Evolutionary conservation across 2,797 vertebrate species (phyloP), one percentile per base, ranked within the genome.

Genomic region (Columba guinea): DNA sequence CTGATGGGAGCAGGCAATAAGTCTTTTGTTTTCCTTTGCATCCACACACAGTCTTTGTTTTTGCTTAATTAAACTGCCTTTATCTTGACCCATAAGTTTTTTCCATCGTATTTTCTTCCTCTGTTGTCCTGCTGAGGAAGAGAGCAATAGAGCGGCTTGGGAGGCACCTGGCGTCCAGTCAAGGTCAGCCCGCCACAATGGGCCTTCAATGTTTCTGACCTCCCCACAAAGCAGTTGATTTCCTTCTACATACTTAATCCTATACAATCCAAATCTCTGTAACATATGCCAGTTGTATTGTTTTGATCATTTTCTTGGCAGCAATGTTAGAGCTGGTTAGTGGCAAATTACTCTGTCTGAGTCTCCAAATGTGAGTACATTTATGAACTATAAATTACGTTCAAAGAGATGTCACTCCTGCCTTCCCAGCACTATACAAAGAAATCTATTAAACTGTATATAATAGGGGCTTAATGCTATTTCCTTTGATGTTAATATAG

Each of bases 221-320:
- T 63, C n/a, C 21, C 15, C 28, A 78, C 30, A 91, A 87, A 93
- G 59, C 44, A 82, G 23, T 46, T 69, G 34, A 91, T 91, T 94
- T 96, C 23, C 19, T 81, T 76, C 44, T 60, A 64, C 63, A 60
- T 84, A 28, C 41, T 82, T 94, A 94, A 91, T 94, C 73, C 67
- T 76, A 46, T 41, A 75, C 63, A 90, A 81, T 90, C 59, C 79
- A 73, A 93, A 93, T 91, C 28, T 86, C 59, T 94, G 95, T 89
- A 92, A 91, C 70, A 94, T 46, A 94, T 94, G 89, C 69, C 94
- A 92, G 2, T 83, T 86, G 80, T 71, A 96, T 91, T 90, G 89
- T 96, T 94, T 94, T 92, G 89, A 93, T 95, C 65, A 71, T 88
- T 84, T 94, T 94, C 67, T 96, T 96, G 91, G 89, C 96, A 95